Percentiles rank a stretch among this genome's conserved stretches.
These are phyloP conservation scores for Nylanderia fulva DNA, from an alignment of 1,140 invertebrate genomes.

Conservation along the genomic window DNA sequence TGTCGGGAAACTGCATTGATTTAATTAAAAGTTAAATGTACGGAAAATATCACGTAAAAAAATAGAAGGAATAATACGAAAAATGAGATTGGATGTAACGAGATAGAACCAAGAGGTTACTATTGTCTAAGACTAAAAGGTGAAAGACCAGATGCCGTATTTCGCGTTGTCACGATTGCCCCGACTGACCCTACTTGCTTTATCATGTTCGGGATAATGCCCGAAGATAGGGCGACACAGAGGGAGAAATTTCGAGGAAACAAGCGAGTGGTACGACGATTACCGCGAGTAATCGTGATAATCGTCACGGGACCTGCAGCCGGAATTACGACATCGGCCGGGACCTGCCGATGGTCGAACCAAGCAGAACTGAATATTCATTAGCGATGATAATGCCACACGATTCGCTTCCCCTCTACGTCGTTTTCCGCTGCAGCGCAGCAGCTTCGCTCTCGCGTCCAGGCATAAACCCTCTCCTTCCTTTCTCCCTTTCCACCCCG, in stretches of 20 bases:
- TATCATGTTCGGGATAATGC: slow-evolving; percentile 26
- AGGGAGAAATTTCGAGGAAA: not conserved
- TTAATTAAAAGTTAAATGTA: not conserved
- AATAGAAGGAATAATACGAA: not conserved
- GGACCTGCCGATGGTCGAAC: slow-evolving; percentile 75
- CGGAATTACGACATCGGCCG: slow-evolving; percentile 75
- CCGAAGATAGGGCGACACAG: slow-evolving; percentile 19
- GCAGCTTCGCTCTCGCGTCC: slow-evolving; percentile 32
- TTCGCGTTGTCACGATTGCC: not conserved
- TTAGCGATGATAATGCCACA: slow-evolving; percentile 83
- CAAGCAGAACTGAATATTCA: slow-evolving; percentile 82
- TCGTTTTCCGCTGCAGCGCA: slow-evolving; percentile 12
- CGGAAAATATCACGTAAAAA: not conserved
- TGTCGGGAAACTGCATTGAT: not conserved
- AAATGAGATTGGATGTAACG: not conserved
- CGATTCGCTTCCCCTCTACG: slow-evolving; percentile 58
- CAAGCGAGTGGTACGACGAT: slow-evolving; percentile 58
- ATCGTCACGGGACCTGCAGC: slow-evolving; percentile 71
- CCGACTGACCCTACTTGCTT: slow-evolving; percentile 8
- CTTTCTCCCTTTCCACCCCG: not conserved
- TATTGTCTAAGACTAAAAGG: not conserved
- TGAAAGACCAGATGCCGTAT: not conserved
- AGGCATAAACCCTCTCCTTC: not conserved
- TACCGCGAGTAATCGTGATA: slow-evolving; percentile 73
- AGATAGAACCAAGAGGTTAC: not conserved